A percentile compares a stretch with the other conserved stretches of the same genome.
These are phyloP conservation scores for Scaeva pyrastri DNA, from an alignment of 2,888 invertebrate species.

Conservation along the genomic window DNA sequence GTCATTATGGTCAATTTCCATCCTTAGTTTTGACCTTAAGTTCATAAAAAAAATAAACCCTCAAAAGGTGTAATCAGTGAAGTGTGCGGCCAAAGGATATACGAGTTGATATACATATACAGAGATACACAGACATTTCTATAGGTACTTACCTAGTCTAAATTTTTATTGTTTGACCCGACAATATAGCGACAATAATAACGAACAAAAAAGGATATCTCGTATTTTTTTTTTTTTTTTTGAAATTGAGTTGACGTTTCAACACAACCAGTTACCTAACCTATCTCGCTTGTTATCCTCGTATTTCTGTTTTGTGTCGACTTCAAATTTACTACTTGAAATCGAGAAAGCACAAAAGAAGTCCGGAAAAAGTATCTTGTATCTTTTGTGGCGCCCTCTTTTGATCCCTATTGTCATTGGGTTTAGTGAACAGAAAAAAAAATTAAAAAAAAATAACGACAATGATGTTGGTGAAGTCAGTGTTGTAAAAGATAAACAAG, in stretches of 20 bases:
- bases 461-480: slow-evolving; percentile 56
- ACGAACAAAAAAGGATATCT: slow-evolving; percentile 50
- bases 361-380: slow-evolving; percentile 59
- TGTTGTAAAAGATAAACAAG: slow-evolving; percentile 73
- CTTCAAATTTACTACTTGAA: slow-evolving; percentile 63
- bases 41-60: slow-evolving; percentile 41
- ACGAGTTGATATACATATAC: neutral
- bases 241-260: slow-evolving; percentile 64
- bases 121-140: neutral
- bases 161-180: neutral
- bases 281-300: slow-evolving; percentile 50
- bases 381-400: slow-evolving; percentile 53
- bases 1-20: slow-evolving; percentile 63
- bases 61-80: slow-evolving; percentile 45
- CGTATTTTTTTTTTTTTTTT: slow-evolving; percentile 6
- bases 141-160: neutral
- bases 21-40: slow-evolving; percentile 46
- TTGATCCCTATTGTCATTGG: slow-evolving; percentile 35
- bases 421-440: slow-evolving; percentile 5
- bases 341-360: slow-evolving; percentile 52
- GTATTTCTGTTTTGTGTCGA: slow-evolving; percentile 58
- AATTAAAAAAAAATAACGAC: slow-evolving; percentile 27
- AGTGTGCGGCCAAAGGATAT: slow-evolving; percentile 38
- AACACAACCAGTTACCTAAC: slow-evolving; percentile 57
- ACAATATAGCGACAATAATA: slow-evolving; percentile 1